phyloP scores from a whole-genome alignment of 2,888 invertebrate genomes.

The Xanthia togata region DNA sequence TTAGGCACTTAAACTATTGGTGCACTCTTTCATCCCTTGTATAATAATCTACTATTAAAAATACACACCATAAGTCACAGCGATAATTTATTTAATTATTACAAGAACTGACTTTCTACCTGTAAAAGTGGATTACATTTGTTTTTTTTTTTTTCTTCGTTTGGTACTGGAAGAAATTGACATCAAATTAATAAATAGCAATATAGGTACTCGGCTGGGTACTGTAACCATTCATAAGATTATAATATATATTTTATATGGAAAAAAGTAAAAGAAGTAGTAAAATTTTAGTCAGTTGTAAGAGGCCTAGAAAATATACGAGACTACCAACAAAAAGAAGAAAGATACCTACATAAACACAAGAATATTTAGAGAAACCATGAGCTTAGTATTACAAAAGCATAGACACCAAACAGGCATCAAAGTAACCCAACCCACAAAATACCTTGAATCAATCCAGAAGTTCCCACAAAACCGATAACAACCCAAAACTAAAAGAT shows the following conservation, averaged over 20 bases:
- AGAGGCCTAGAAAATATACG: not conserved
- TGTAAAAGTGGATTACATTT: too few relatives aligned
- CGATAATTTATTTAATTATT: too few relatives aligned
- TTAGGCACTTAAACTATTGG: too few relatives aligned
- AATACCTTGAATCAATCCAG: slow-evolving; percentile 21
- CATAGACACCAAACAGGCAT: not conserved
- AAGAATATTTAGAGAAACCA: not conserved
- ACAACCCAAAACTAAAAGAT: slow-evolving; percentile 15
- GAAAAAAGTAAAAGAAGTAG: not conserved
- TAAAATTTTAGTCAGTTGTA: not conserved
- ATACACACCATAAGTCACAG: too few relatives aligned
- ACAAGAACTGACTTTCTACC: too few relatives aligned
- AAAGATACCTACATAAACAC: not conserved
- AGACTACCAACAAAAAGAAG: not conserved
- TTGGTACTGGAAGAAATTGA: not conserved
- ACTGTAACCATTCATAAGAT: not conserved
- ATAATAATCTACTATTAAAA: too few relatives aligned
- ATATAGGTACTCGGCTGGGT: not conserved
- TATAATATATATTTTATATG: not conserved
- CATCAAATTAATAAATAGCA: not conserved
- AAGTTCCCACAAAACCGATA: slow-evolving; percentile 28
- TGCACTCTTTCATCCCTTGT: too few relatives aligned
- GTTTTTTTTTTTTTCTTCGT: too few relatives aligned
- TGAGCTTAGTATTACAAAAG: not conserved
- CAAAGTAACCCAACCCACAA: slow-evolving; percentile 6